These are phyloP conservation scores for Echinops telfairi DNA, from an alignment of 2,113 vertebrate genomes.

Conservation along the genomic window DNA sequence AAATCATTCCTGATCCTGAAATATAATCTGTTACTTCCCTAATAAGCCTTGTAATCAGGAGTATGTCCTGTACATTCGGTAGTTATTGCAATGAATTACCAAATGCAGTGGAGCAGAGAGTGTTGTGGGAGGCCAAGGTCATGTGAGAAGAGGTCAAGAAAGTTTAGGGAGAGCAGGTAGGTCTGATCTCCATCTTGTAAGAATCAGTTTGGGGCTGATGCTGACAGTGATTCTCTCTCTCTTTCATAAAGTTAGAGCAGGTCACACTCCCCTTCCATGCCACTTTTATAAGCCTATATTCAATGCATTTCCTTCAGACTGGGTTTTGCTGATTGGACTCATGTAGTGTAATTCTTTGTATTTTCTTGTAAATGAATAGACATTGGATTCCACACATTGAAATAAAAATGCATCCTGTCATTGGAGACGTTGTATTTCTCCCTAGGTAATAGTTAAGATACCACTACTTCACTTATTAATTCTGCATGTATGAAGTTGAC, in stretches of 20 bases:
- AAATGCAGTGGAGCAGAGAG: neutral
- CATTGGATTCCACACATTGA: conserved; percentile 43
- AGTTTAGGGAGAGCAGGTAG: neutral
- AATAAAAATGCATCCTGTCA: conserved; percentile 6
- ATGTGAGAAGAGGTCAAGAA: neutral
- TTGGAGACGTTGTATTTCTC: conserved; percentile 2
- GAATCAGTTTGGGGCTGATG: too few relatives aligned
- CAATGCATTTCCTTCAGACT: neutral
- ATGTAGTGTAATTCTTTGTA: conserved; percentile 2
- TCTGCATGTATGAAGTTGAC: neutral
- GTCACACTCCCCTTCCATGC: neutral
- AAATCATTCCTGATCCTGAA: neutral
- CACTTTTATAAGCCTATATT: neutral
- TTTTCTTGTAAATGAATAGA: conserved; percentile 42
- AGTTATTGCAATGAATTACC: neutral
- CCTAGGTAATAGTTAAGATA: neutral
- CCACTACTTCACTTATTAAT: neutral
- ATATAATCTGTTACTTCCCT: neutral
- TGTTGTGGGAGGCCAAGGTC: neutral
- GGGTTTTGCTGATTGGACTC: conserved; percentile 22
- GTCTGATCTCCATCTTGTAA: too few relatives aligned
- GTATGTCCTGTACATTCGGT: neutral
- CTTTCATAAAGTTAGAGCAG: neutral
- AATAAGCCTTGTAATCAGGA: neutral
- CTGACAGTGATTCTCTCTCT: neutral